Percentiles rank a stretch among this genome's conserved stretches.
phyloP scores from a whole-genome alignment of 2,113 vertebrate species.

The Rattus rattus region DNA sequence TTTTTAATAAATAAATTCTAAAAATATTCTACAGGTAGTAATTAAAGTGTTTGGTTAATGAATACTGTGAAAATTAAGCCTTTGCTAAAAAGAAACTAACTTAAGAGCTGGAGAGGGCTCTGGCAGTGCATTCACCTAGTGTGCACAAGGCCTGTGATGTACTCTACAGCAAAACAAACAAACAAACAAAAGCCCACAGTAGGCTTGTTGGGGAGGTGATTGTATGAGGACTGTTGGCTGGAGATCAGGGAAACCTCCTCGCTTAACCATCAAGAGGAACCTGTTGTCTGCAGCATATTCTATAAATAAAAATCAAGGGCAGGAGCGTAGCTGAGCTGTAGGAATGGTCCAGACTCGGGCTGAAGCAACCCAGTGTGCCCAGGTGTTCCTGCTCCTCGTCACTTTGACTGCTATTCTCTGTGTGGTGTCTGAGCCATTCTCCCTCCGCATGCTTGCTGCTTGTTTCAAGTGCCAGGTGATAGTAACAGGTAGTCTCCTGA shows the following conservation, averaged over 20 bases:
- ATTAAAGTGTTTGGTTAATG: conserved; percentile 28
- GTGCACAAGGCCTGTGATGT: background rate
- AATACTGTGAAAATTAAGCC: background rate
- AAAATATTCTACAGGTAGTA: background rate
- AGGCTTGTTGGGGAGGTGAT: background rate
- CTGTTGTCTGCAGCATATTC: background rate
- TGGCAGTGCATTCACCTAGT: background rate
- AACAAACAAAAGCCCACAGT: background rate
- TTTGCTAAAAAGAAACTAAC: background rate
- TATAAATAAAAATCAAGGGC: background rate
- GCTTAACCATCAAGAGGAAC: background rate
- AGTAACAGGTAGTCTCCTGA: background rate
- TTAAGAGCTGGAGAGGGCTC: background rate
- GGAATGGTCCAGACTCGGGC: background rate
- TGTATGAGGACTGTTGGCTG: background rate
- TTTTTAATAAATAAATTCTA: conserved; percentile 41
- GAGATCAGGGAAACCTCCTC: background rate
- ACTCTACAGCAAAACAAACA: background rate
- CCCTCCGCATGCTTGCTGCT: background rate
- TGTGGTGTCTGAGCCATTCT: background rate
- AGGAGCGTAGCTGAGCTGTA: background rate
- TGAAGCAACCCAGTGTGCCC: background rate
- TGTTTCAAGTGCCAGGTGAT: background rate
- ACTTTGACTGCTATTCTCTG: background rate
- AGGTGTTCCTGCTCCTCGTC: background rate